phyloP scores from a whole-genome alignment of 2,797 vertebrate species.

The Oophaga sylvatica region DNA sequence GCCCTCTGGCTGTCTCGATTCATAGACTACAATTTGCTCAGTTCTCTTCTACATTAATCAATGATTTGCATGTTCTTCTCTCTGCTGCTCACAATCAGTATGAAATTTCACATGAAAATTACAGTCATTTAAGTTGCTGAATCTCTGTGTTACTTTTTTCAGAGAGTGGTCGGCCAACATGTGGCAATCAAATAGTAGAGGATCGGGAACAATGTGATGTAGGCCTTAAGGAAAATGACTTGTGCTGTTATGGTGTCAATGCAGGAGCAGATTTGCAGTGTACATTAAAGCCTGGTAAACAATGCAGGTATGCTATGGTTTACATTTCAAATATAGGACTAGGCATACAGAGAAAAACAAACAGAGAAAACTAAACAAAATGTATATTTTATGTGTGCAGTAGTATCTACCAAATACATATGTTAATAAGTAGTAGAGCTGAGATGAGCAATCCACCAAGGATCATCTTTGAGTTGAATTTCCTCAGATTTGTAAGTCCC shows the following conservation, averaged over 20 bases:
- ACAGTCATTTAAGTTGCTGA: background rate
- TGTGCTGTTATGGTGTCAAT: slow-evolving; percentile 78
- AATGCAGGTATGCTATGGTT: slow-evolving; percentile 76
- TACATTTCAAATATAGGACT: background rate
- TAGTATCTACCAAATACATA: background rate
- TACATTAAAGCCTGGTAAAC: slow-evolving; percentile 73
- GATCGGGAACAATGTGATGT: slow-evolving; percentile 83
- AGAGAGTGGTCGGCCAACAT: slow-evolving; percentile 83
- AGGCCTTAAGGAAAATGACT: slow-evolving; percentile 72
- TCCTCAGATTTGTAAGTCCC: too few species aligned
- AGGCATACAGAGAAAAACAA: background rate
- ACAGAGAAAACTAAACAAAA: background rate
- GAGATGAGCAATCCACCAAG: too few species aligned
- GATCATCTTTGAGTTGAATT: too few species aligned
- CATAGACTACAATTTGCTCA: too few species aligned
- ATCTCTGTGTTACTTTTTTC: slow-evolving; percentile 23
- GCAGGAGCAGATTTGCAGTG: slow-evolving; percentile 72
- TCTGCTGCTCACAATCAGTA: too few species aligned
- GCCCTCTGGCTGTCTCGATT: too few species aligned
- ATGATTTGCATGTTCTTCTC: too few species aligned
- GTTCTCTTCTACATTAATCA: too few species aligned
- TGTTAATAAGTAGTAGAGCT: too few species aligned
- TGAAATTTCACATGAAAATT: too few species aligned
- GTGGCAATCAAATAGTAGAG: slow-evolving; percentile 83
- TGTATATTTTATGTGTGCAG: background rate